Base-by-base conservation (phyloP, 1,140 invertebrate species). In the Oedothorax gibbosus region DNA sequence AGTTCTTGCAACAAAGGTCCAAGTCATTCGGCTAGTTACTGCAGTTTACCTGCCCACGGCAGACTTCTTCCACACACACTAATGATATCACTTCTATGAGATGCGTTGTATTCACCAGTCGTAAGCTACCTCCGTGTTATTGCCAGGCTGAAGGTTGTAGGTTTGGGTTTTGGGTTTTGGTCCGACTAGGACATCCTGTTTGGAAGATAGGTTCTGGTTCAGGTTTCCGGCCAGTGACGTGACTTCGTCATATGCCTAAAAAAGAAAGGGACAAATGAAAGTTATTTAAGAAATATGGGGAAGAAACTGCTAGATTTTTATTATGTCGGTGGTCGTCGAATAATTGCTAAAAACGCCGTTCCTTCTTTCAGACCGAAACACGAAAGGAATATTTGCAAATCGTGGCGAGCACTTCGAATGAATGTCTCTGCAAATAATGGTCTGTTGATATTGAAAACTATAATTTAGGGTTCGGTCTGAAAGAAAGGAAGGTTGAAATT, bases 241-340 rank as follows among this genome's bases (percentile, higher is more conserved):
- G 7, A 88, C 87, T 72, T 89, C 88, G 72, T 85, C 87, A 71
- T 88, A 89, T 54, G 86, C 87, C 88, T 89, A 57, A 15, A 73
- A 87, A 75, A 78, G 35, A 66, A 75, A 54, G 50, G 54, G 2
- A 62, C 1, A 35, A 35, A 2, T 35, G 35, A 35, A 35, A 35
- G 35, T 35, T 35, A 54, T 60, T 60, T 60, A 14, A 60, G n/a
- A 14, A 60, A 14, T 60, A 7, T 60, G 8, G 56, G n/a, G n/a
- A n/a, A n/a, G n/a, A n/a, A n/a, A n/a, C n/a, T n/a, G n/a, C n/a
- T n/a, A n/a, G n/a, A n/a, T n/a, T n/a, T n/a, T n/a, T 57, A 57
- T n/a, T n/a, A n/a, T n/a, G n/a, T n/a, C n/a, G n/a, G n/a, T n/a
- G n/a, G 35, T 35, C 35, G 1, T 35, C 35, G 35, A 35, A 35